Percentiles rank a stretch among this genome's conserved stretches.
phyloP scores from a whole-genome alignment of 2,888 invertebrate species.

The Pilophorus perplexus region DNA sequence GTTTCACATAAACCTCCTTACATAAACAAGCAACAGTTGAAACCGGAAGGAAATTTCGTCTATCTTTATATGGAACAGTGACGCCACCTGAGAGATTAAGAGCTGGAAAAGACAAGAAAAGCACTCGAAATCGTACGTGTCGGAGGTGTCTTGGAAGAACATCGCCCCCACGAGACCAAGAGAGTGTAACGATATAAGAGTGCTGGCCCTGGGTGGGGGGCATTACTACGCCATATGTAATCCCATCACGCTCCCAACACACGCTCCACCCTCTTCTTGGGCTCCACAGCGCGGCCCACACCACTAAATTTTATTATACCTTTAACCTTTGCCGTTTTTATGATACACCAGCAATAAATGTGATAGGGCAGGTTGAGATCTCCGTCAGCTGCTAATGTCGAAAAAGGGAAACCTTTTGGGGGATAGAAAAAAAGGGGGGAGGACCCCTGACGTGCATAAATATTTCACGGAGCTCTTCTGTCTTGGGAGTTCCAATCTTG shows the following conservation, averaged over 20 bases:
- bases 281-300: neutral
- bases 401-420: neutral
- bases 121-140: slow-evolving; percentile 30
- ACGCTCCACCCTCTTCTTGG: neutral
- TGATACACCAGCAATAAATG: slow-evolving; percentile 40
- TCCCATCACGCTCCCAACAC: slow-evolving; percentile 40
- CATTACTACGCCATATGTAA: slow-evolving; percentile 41
- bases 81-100: slow-evolving; percentile 29
- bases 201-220: neutral
- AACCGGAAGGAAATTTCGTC: no score
- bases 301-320: slow-evolving; percentile 41
- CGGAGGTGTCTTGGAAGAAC: slow-evolving; percentile 29
- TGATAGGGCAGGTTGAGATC: slow-evolving; percentile 31
- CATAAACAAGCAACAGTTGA: no score
- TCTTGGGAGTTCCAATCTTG: no score
- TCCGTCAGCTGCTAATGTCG: slow-evolving; percentile 34
- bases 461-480: slow-evolving; percentile 12
- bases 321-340: slow-evolving; percentile 42
- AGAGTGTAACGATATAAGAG: slow-evolving; percentile 28
- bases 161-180: neutral
- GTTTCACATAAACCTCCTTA: no score
- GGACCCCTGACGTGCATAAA: slow-evolving; percentile 4
- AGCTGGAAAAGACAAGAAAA: slow-evolving; percentile 32
- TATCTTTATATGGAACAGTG: no score
- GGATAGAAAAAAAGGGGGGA: neutral